Base-by-base conservation (phyloP, 2,113 vertebrate species). In the Chunga burmeisteri region DNA sequence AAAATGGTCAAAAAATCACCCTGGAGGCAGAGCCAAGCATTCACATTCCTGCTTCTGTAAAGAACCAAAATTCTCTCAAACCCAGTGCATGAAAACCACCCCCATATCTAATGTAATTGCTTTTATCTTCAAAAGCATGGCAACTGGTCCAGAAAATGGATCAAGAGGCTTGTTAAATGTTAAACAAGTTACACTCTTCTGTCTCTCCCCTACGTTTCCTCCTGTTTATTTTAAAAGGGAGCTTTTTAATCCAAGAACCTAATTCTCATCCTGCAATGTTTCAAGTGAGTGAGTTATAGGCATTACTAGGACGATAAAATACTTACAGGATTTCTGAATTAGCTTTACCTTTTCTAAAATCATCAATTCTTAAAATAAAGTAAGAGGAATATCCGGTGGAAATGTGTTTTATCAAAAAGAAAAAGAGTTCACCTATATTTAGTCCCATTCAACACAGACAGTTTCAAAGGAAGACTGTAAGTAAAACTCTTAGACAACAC, bases 191-290 rank as follows among this genome's bases (percentile, higher is more conserved):
- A 93, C 55, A 55, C 87, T 90, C 62, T 88, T 90, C 89, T 96
- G 65, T 63, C 66, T 94, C 68, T 87, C 68, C 58, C 50, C 30
- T 88, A n/a, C 79, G 82, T 93, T 95, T 94, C 88, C 96, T 97
- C 87, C 92, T 97, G 96, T 98, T 98, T 98, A 97, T 97, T 97
- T 97, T 96, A 88, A 96, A 95, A 93, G 55, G 70, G 88, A 88
- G 61, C n/a, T 89, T 97, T 97, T 95, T 96, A 96, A 95, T 96
- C 95, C 97, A 97, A 96, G 91, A 97, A 95, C 53, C 36, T 96
- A 93, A 96, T 96, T 96, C 91, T 73, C 72, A 94, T 97, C 75
- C 96, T 97, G 97, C 77, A 95, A 40, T 49, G 68, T 91, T 96
- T 96, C 95, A 95, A 95, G 73, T 16, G 46, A 92, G 70, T 95